Evolutionary conservation across 2,888 invertebrate genomes (phyloP).

Genomic region (Pristionchus mayeri): DNA sequence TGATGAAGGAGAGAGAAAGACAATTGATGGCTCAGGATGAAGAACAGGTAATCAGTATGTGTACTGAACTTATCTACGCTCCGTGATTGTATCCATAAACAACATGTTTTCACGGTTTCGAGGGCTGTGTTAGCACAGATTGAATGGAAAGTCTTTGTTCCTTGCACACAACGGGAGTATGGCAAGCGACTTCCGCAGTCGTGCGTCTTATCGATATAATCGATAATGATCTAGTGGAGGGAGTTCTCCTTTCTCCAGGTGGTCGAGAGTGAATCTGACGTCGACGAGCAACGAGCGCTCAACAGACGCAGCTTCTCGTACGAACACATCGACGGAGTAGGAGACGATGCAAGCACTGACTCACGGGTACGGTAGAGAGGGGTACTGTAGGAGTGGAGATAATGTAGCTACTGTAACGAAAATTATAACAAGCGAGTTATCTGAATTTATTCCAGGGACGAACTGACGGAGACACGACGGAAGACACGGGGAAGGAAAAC

Average conservation of each 20-base stretch:
- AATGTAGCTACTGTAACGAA: not conserved
- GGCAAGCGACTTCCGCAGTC: no score
- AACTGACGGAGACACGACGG: constrained; percentile 42
- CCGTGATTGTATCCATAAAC: no score
- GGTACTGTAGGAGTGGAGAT: not conserved
- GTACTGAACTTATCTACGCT: no score
- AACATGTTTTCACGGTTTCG: no score
- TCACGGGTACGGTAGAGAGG: not conserved
- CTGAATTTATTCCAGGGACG: no score
- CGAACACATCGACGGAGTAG: constrained; percentile 56
- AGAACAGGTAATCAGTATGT: no score
- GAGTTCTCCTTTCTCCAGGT: not conserved
- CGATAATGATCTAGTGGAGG: no score
- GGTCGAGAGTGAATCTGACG: constrained; percentile 28
- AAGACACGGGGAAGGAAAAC: constrained; percentile 43
- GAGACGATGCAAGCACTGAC: constrained; percentile 67
- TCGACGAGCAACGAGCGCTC: constrained; percentile 13
- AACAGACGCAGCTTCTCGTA: constrained; percentile 42
- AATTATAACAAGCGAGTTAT: not conserved
- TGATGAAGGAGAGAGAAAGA: constrained; percentile 39
- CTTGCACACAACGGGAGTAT: no score
- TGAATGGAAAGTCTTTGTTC: no score
- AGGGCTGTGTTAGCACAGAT: no score
- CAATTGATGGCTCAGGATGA: not conserved
- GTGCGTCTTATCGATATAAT: no score